A percentile compares a stretch with the other conserved stretches of the same genome.
phyloP scores from a whole-genome alignment of 2,797 vertebrate species.

The Neopelma chrysocephalum region DNA sequence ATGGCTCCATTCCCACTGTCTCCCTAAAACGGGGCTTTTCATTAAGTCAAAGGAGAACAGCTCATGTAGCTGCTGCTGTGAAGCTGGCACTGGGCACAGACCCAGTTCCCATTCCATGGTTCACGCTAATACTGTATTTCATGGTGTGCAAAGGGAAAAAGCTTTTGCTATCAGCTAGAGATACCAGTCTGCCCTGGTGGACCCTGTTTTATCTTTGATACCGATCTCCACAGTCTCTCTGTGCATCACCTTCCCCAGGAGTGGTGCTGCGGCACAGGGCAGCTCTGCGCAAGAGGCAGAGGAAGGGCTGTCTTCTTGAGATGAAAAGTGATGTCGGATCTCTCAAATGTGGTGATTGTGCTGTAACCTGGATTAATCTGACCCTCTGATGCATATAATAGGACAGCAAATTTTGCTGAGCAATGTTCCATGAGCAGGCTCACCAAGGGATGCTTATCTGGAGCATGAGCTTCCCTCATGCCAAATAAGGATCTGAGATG shows the following conservation, averaged over 20 bases:
- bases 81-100: neutral
- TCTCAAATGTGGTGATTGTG: neutral
- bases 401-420: neutral
- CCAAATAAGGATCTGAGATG: neutral
- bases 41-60: neutral
- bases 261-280: neutral
- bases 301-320: neutral
- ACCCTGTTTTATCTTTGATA: neutral
- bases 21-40: neutral
- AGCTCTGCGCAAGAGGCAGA: fast-evolving
- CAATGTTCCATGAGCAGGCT: neutral
- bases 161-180: neutral
- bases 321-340: neutral
- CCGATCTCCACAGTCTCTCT: neutral
- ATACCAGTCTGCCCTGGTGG: neutral
- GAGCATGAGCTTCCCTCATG: neutral
- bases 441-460: neutral
- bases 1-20: neutral
- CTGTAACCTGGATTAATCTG: neutral
- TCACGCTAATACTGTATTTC: neutral
- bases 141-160: neutral
- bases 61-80: neutral
- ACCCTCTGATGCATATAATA: neutral
- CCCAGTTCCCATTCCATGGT: neutral
- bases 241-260: neutral